A percentile compares a stretch with the other conserved stretches of the same genome.
These are phyloP conservation scores for Ericerus pela DNA, from an alignment of 1,140 invertebrate species.

Conservation along the genomic window DNA sequence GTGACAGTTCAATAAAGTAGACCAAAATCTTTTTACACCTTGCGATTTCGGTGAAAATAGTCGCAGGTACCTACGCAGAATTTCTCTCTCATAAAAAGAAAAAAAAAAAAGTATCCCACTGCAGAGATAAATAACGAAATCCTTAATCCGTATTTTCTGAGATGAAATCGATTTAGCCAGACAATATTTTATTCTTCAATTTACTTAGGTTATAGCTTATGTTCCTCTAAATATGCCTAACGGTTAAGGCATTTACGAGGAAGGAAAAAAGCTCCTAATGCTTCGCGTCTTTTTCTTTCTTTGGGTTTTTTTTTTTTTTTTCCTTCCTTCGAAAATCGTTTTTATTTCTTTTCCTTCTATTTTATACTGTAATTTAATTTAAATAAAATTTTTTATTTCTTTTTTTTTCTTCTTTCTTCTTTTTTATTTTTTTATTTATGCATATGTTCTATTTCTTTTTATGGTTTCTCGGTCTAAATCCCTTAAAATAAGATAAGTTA, in stretches of 20 bases:
- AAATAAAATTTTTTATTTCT: conserved; percentile 11
- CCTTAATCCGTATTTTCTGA: conserved; percentile 8
- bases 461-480: too few relatives aligned
- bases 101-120: conserved; percentile 9
- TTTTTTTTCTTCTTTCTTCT: conserved; percentile 4
- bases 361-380: conserved; percentile 9
- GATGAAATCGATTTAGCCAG: conserved; percentile 8
- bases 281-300: not conserved
- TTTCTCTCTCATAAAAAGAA: too few relatives aligned
- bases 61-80: too few relatives aligned
- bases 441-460: too few relatives aligned
- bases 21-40: too few relatives aligned
- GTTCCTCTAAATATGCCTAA: conserved; percentile 11
- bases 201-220: conserved; percentile 11
- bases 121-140: conserved; percentile 6
- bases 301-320: not conserved
- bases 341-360: conserved; percentile 8
- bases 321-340: not conserved
- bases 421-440: too few relatives aligned
- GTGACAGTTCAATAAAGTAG: too few relatives aligned
- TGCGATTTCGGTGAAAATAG: too few relatives aligned
- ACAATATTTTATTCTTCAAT: conserved; percentile 12
- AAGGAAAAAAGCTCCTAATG: conserved; percentile 5
- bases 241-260: conserved; percentile 8
- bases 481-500: too few relatives aligned